Base-by-base conservation (phyloP, 2,888 invertebrate species). In the Spilarctia lutea region DNA sequence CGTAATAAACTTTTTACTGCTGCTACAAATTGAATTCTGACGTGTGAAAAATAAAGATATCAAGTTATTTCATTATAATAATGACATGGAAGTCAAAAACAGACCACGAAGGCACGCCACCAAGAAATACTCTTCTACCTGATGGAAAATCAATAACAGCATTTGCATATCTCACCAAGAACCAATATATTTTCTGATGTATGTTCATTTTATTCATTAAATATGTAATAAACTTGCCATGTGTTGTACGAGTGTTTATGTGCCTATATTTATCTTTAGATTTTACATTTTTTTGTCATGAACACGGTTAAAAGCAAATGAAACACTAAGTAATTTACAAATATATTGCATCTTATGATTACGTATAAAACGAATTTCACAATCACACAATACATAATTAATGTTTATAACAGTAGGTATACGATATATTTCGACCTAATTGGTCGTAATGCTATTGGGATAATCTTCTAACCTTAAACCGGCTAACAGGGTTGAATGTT, bases 91-190 rank as follows among this genome's bases (percentile, higher is more conserved):
- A 83, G 81, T 84, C 74, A 70, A 76, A 81, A 77, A 73, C 74
- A 85, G 82, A 81, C 78, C 74, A 77, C 66, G 27, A 60, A 83
- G 75, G 79, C 73, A 66, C 78, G 80, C 71, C 76, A 66, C 77
- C 68, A 83, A 80, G 60, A 45, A 78, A 78, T 79, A 80, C 73
- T 71, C 73, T 77, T 69, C 79, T 82, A 85, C 85, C 84, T 88
- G 88, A 90, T 88, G 84, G 85, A 81, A 89, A 90, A 90, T 90
- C 90, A 86, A 90, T 90, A 87, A 81, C 65, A 75, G 60, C 75
- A 88, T 90, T 88, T 87, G 84, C 90, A 88, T 90, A 88, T 86
- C 84, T 87, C 78, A 78, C 76, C 77, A 80, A 77, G 71, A 71
- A 68, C 65, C 83, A 70, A 74, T 78, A 76, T 78, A 82, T 80